Conservation (phyloP, 1,140 invertebrate genomes). For the Drosophila pruinosa region DNA sequence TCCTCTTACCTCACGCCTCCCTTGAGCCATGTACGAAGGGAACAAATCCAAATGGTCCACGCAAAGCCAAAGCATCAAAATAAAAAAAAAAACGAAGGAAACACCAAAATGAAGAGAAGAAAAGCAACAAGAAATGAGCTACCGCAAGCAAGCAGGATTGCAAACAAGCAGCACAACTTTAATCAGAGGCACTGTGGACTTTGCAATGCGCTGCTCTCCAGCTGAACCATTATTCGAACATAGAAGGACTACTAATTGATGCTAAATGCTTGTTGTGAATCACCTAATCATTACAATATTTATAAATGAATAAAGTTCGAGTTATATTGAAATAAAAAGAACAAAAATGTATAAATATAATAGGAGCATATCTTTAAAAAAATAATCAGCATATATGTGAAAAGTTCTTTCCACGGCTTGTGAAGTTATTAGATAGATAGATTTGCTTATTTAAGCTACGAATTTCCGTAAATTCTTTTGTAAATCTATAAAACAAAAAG, state of each 20-base stretch:
- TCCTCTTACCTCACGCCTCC: conserved; percentile 16
- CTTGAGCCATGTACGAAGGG: conserved; percentile 35
- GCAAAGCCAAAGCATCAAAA: conserved; percentile 16
- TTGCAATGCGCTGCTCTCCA: not conserved
- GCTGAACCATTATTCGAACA: not conserved
- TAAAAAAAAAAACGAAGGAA: not conserved
- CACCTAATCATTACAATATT: not conserved
- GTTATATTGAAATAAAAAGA: not conserved
- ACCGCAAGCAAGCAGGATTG: conserved; percentile 1
- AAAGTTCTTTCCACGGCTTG: too few relatives aligned
- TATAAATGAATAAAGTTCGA: not conserved
- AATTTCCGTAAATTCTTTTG: too few relatives aligned
- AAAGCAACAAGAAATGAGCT: conserved; percentile 14
- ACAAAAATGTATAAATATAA: too few relatives aligned
- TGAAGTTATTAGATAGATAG: too few relatives aligned
- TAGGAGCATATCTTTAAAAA: too few relatives aligned
- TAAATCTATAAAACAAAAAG: too few relatives aligned
- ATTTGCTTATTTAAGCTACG: too few relatives aligned
- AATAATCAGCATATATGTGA: too few relatives aligned
- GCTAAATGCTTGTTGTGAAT: not conserved
- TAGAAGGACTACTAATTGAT: not conserved
- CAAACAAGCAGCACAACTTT: not conserved
- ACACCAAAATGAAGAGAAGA: conserved; percentile 8
- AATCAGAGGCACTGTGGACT: conserved; percentile 13
- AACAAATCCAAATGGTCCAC: conserved; percentile 15